Conservation (phyloP, 2,888 invertebrate species). For the Lycocerus yunnanus region DNA sequence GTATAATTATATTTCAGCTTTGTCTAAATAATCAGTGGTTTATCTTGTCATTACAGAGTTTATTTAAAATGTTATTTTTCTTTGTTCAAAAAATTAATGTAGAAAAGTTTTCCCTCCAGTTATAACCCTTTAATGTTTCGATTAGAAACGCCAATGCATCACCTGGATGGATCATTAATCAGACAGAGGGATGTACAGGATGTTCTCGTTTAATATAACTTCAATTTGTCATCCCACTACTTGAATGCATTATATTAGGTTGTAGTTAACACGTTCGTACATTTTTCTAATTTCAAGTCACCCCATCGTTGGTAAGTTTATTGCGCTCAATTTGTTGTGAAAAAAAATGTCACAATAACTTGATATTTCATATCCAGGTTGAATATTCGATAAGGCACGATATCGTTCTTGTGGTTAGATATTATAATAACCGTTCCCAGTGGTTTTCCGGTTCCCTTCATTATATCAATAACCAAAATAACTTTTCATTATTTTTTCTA, state of each 20-base stretch:
- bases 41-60: constrained; percentile 36
- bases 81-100: not conserved
- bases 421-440: constrained; percentile 44
- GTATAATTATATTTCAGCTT: constrained; percentile 35
- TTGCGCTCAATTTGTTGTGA: not conserved
- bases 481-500: not conserved
- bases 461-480: not conserved
- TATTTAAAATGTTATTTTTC: not conserved
- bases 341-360: not conserved
- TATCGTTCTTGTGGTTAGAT: constrained; percentile 36
- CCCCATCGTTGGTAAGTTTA: not conserved
- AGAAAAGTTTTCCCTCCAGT: not conserved
- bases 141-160: constrained; percentile 28
- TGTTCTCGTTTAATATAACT: constrained; percentile 35
- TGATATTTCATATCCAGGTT: not conserved
- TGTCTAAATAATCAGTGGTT: constrained; percentile 42
- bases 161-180: constrained; percentile 37
- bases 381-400: constrained; percentile 15
- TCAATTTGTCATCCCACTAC: constrained; percentile 36
- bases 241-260: constrained; percentile 30
- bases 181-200: constrained; percentile 31
- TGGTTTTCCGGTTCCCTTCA: constrained; percentile 49
- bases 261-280: constrained; percentile 30
- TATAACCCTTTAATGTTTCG: constrained; percentile 19
- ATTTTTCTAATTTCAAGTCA: not conserved